phyloP scores from a whole-genome alignment of 2,888 invertebrate genomes.

The Oscheius sp. region DNA sequence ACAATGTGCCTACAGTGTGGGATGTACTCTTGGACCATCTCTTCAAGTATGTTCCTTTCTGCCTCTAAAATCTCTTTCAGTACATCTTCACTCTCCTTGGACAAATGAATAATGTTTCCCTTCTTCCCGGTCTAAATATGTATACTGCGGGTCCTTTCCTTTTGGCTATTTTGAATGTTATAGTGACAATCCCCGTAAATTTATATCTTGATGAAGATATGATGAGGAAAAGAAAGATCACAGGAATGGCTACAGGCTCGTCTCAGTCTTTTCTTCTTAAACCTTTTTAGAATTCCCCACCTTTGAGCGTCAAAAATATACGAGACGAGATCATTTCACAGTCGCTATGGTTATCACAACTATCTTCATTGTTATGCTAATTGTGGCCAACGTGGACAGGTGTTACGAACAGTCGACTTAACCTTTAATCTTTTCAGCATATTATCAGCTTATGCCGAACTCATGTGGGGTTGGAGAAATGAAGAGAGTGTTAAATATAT shows the following conservation, averaged over 20 bases:
- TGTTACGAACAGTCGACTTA: background rate
- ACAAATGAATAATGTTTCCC: background rate
- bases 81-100: background rate
- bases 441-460: background rate
- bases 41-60: background rate
- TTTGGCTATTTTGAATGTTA: background rate
- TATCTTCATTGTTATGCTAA: background rate
- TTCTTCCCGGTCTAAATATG: background rate
- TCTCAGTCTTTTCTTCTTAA: background rate
- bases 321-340: background rate
- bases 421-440: background rate
- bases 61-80: background rate
- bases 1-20: slow-evolving; percentile 11
- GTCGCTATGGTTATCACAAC: background rate
- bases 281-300: background rate
- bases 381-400: slow-evolving; percentile 16
- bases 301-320: background rate
- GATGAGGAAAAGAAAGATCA: background rate
- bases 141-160: slow-evolving; percentile 6
- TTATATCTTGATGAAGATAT: background rate
- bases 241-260: background rate
- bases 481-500: slow-evolving; percentile 1
- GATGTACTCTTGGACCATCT: background rate
- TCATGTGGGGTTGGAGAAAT: slow-evolving; percentile 15
- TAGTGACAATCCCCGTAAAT: background rate